Base-by-base conservation (phyloP, 2,113 vertebrate genomes). In the Centropus unirufus region DNA sequence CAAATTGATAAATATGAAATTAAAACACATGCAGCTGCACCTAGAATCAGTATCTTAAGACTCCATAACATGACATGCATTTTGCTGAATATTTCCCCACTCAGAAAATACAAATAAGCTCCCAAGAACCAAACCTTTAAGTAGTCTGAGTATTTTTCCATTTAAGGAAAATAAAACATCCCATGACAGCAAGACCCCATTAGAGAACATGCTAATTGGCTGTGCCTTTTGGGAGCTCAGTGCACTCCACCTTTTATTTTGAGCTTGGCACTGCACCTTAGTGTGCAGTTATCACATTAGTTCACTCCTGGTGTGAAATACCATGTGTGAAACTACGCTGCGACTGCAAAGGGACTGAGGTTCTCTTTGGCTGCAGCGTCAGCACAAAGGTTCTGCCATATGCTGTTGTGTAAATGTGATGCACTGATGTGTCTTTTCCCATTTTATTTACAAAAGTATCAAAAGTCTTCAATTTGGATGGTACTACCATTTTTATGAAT, bases 211-310 rank as follows among this genome's bases (percentile, higher is more conserved):
- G 93, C 63, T 95, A 96, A 97, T 70, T 94, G 79, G 44, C 68
- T 88, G 34, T 55, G 70, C 55, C 42, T 75, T 77, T 69, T 63
- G 85, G 68, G 68, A 88, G 46, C 82, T 90, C 63, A 62, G 62
- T 8, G 1, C 36, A 44, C 46, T 83, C 49, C 62, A 64, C 55
- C 46, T 95, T 90, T 94, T 80, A 92, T 74, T 94, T 83, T 49
- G 69, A 76, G 36, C 62, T 59, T 68, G 54, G 47, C 32, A 84
- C 14, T 63, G 66, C n/a, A 86, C 59, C 62, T 76, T 32, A 72
- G 52, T 8, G 47, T 39, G 76, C 91, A 55, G 49, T 94, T 95
- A 95, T 82, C 91, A 67, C 47, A 78, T 95, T 73, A 95, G 61
- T 55, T 34, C 24, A 54, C 10, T 55, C 92, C 89, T 89, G 58